Evolutionary conservation across 2,113 vertebrate genomes (phyloP), one percentile per base, ranked within the genome.

Genomic region (Meleagris gallopavo): DNA sequence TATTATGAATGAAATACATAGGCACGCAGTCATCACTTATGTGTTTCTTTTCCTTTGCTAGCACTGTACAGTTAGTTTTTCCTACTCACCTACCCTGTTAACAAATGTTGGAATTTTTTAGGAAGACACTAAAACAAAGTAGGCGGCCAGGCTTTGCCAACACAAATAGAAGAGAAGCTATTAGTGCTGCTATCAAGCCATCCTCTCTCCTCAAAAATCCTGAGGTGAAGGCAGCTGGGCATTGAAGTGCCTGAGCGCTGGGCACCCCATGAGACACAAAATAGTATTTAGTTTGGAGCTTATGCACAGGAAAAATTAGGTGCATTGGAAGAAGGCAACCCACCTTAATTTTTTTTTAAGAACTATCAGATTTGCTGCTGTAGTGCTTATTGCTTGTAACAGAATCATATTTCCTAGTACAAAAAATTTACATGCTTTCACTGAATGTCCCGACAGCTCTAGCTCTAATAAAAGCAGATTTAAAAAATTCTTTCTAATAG

Each of bases 391-490:
- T 94, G 86, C 89, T 97, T 69, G 57, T 97, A 96, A 86, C 60
- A 90, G 86, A 97, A 96, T 92, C 64, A 41, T 86, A 93, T 97
- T 97, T 97, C 89, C 88, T 83, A 82, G 78, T 88, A 83, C 88
- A 92, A 95, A 96, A 96, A 94, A 91, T 15, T 67, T 96, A 38
- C 71, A 89, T 32, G 1, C 94, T 97, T 97, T 96, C 87, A 76
- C 93, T 96, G 57, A 90, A 85, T 94, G 90, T 50, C 86, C 89
- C 48, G 27, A 96, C 92, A 96, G 87, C 84, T 96, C 76, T 88
- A 96, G 87, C 76, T 96, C 93, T 95, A 97, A 96, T 93, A 81
- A 94, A 92, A 92, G 75, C 46, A 85, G 75, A 92, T 96, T 95
- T 66, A 6, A 84, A 92, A 89, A 79, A 94, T 65, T 62, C 57